Percentiles rank a stretch among this genome's conserved stretches.
phyloP scores from a whole-genome alignment of 2,888 invertebrate species.

The Sinelater perroti region DNA sequence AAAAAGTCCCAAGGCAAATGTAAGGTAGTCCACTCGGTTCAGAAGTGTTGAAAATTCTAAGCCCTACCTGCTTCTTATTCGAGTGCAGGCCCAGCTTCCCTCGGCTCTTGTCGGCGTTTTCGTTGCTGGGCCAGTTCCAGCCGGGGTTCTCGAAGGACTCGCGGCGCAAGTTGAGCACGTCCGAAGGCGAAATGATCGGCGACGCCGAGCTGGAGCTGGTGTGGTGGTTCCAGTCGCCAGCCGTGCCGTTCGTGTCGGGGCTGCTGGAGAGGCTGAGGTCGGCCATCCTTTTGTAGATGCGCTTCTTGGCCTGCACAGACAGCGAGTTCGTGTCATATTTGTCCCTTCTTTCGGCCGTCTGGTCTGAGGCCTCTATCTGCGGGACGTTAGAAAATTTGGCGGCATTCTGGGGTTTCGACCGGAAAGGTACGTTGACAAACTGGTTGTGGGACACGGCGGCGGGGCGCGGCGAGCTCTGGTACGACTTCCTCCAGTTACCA shows the following conservation, averaged over 20 bases:
- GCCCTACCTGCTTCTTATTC: too few relatives aligned
- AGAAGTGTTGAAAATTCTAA: too few relatives aligned
- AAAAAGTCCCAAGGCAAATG: too few relatives aligned
- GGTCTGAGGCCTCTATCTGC: too few relatives aligned
- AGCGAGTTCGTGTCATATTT: neutral
- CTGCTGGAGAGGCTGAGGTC: conserved; percentile 48
- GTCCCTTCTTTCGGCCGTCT: neutral
- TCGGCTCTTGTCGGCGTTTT: neutral
- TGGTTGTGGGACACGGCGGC: conserved; percentile 53
- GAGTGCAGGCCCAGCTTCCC: neutral
- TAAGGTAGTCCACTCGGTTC: too few relatives aligned
- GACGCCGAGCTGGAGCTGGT: neutral
- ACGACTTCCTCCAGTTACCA: conserved; percentile 38
- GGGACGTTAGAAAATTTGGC: too few relatives aligned
- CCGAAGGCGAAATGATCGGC: neutral
- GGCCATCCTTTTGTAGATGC: conserved; percentile 48
- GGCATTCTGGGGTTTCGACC: neutral
- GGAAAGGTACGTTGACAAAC: conserved; percentile 44
- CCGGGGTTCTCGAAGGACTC: neutral
- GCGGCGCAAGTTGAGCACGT: neutral
- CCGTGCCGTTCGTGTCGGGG: conserved; percentile 34
- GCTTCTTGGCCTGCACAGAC: conserved; percentile 41
- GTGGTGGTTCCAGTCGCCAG: neutral
- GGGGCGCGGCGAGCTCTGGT: conserved; percentile 46
- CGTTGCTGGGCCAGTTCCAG: conserved; percentile 7